These are phyloP conservation scores for Lomographa bimaculata DNA, from an alignment of 2,888 invertebrate species.

Conservation along the genomic window DNA sequence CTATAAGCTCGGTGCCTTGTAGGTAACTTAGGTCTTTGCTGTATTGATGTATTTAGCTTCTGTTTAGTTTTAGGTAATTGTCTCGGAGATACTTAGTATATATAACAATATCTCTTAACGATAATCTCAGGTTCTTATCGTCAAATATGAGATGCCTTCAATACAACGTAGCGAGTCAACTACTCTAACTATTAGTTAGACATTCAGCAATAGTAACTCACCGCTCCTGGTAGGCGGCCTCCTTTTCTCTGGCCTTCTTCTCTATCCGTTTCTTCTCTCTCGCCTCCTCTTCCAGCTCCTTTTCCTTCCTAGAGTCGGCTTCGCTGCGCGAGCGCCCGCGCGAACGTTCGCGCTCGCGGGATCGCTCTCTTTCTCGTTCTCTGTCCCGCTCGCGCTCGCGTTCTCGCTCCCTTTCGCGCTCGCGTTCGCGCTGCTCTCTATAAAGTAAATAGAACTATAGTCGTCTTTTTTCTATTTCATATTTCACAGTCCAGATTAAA, in stretches of 20 bases:
- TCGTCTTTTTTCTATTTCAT: too few species aligned
- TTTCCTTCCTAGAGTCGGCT: conserved; percentile 87
- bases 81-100: too few species aligned
- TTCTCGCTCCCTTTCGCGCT: conserved; percentile 58
- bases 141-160: too few species aligned
- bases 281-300: conserved; percentile 95
- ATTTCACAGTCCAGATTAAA: too few species aligned
- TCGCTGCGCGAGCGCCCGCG: conserved; percentile 78
- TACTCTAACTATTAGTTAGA: background rate
- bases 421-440: conserved; percentile 57
- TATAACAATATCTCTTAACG: too few species aligned
- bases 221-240: conserved; percentile 97
- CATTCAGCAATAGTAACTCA: conserved; percentile 37
- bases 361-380: conserved; percentile 67
- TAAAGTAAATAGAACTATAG: too few species aligned
- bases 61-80: too few species aligned
- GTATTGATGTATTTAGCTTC: too few species aligned
- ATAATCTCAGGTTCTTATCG: too few species aligned
- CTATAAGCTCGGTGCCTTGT: too few species aligned
- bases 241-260: conserved; percentile 96
- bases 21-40: too few species aligned
- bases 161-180: too few species aligned
- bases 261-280: conserved; percentile 95
- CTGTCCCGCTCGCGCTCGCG: conserved; percentile 62
- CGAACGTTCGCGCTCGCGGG: conserved; percentile 59